phyloP scores from a whole-genome alignment of 2,113 vertebrate genomes.

The Silurus glanis region DNA sequence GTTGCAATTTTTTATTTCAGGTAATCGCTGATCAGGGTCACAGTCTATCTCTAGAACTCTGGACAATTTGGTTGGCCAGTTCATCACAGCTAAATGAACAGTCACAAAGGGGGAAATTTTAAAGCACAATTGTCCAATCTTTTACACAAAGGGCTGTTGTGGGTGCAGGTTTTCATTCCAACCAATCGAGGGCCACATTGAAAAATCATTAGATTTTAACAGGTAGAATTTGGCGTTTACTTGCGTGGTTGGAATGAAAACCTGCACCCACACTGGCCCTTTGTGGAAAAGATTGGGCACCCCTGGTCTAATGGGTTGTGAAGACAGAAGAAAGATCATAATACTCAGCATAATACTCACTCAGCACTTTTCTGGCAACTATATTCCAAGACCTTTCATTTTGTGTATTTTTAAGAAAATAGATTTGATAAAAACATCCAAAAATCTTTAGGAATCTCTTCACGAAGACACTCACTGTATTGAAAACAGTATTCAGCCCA shows the following conservation, averaged over 20 bases:
- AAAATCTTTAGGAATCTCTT: not conserved
- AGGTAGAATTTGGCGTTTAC: no score
- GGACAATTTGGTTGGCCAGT: not conserved
- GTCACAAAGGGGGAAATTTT: not conserved
- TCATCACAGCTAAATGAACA: not conserved
- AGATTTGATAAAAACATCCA: not conserved
- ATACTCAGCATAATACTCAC: no score
- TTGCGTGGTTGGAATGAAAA: no score
- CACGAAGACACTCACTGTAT: not conserved
- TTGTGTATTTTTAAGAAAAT: no score
- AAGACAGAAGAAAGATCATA: no score
- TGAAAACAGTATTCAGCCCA: not conserved
- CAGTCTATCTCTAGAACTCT: not conserved
- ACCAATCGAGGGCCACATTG: no score
- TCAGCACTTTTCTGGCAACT: not conserved
- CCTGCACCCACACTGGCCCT: no score
- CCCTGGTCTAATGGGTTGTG: no score
- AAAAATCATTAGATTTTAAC: no score
- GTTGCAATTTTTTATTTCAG: not conserved
- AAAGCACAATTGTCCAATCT: not conserved
- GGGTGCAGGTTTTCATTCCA: no score
- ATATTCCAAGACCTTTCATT: not conserved
- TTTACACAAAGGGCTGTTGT: no score
- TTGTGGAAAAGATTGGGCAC: no score
- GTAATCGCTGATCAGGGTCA: not conserved